These are phyloP conservation scores for Scelioninae gen. 1 DNA, from an alignment of 2,888 invertebrate species.

Conservation along the genomic window DNA sequence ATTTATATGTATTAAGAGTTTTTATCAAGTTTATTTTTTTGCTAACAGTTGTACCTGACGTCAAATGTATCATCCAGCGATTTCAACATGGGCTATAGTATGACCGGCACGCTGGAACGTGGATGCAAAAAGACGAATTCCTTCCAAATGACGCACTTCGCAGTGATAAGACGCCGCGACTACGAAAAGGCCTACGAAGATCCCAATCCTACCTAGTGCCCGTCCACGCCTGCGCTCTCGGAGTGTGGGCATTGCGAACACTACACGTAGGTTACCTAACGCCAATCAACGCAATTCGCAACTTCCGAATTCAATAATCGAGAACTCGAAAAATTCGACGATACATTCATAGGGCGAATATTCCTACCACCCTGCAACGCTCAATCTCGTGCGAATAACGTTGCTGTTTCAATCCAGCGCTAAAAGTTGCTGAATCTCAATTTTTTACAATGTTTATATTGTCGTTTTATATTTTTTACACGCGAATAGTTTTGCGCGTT, in stretches of 20 bases:
- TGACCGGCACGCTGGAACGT: constrained; percentile 93
- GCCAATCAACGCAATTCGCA: constrained; percentile 17
- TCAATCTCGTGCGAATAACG: constrained; percentile 13
- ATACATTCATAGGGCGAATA: constrained; percentile 18
- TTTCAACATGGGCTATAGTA: constrained; percentile 95
- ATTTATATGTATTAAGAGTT: not conserved
- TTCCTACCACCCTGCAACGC: constrained; percentile 30
- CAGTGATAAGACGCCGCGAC: constrained; percentile 92
- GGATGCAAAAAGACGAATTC: constrained; percentile 90
- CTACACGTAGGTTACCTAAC: constrained; percentile 78
- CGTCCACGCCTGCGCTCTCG: constrained; percentile 83
- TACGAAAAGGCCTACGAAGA: constrained; percentile 86
- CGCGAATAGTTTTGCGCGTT: no score
- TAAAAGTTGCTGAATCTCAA: no score
- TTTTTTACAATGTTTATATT: no score
- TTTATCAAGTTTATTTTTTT: constrained; percentile 15
- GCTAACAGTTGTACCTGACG: constrained; percentile 89
- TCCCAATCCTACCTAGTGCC: constrained; percentile 83
- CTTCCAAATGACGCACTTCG: constrained; percentile 94
- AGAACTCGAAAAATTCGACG: constrained; percentile 3
- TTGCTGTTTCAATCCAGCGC: not conserved
- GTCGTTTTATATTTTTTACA: no score
- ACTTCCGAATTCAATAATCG: constrained; percentile 2
- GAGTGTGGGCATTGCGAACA: constrained; percentile 83
- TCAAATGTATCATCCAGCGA: constrained; percentile 93